These are phyloP conservation scores for Pegea sp. DNA, from an alignment of 23 tunicate genomes.

Conservation along the genomic window DNA sequence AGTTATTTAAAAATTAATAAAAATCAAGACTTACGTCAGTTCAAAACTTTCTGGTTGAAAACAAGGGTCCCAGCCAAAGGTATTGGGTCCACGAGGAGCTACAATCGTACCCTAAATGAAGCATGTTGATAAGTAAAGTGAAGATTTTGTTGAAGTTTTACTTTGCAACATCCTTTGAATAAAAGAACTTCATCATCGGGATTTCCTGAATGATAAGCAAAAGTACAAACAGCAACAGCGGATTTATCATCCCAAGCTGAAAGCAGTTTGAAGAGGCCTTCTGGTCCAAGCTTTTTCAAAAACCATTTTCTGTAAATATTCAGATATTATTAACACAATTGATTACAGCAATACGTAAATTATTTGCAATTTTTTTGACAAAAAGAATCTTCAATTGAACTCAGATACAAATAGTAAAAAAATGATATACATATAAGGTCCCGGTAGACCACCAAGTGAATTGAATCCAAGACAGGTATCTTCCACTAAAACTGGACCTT, in stretches of 20 bases:
- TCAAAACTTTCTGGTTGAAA: slow-evolving; percentile 81
- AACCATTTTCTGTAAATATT: slow-evolving; percentile 94
- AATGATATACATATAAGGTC: slow-evolving; percentile 65
- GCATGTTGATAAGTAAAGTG: too few species aligned
- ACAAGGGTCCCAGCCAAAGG: slow-evolving; percentile 98
- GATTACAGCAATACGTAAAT: too few species aligned
- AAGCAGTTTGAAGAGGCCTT: slow-evolving; percentile 76
- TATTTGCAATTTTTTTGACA: too few species aligned
- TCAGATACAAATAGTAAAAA: background rate
- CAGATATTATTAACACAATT: too few species aligned
- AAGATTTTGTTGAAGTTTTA: too few species aligned
- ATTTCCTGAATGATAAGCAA: slow-evolving; percentile 54
- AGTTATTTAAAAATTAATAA: background rate
- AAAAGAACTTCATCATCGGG: slow-evolving; percentile 35
- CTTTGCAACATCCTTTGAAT: slow-evolving; percentile 70
- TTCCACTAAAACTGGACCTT: slow-evolving; percentile 76
- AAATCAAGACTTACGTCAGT: slow-evolving; percentile 41
- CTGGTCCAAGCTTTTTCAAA: slow-evolving; percentile 78
- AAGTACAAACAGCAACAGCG: slow-evolving; percentile 84
- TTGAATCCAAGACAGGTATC: slow-evolving; percentile 96
- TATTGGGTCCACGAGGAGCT: slow-evolving; percentile 70
- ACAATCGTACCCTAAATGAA: slow-evolving; percentile 58
- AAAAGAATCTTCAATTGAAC: background rate
- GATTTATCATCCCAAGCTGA: slow-evolving; percentile 86
- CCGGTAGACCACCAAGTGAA: slow-evolving; percentile 92